phyloP scores from a whole-genome alignment of 2,888 invertebrate species.

The Drosophila koepferae region DNA sequence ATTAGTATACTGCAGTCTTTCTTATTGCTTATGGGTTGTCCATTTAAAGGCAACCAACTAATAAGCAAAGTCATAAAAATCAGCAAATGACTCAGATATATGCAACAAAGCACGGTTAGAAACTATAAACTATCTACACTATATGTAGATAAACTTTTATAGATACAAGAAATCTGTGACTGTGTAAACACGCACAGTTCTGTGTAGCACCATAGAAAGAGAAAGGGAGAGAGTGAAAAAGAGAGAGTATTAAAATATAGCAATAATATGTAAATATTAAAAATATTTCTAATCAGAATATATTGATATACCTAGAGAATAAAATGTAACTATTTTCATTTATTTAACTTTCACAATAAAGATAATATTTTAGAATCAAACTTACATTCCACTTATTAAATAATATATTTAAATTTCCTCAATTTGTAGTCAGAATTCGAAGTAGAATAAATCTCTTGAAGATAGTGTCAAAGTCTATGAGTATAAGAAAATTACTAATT shows the following conservation, averaged over 20 bases:
- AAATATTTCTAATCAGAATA: not conserved
- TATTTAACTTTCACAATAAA: too few species aligned
- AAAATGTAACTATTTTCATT: not conserved
- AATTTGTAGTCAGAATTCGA: too few species aligned
- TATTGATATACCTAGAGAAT: not conserved
- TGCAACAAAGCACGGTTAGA: not conserved
- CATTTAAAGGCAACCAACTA: conserved; percentile 24
- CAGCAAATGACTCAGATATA: conserved; percentile 35
- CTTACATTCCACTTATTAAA: too few species aligned
- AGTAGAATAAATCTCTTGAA: too few species aligned
- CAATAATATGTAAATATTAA: too few species aligned
- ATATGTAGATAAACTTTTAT: conserved; percentile 16
- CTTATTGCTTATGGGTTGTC: conserved; percentile 15
- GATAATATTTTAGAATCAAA: too few species aligned
- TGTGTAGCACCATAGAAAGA: not conserved
- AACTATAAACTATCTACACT: conserved; percentile 3
- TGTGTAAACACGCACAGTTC: conserved; percentile 24
- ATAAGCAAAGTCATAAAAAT: conserved; percentile 28
- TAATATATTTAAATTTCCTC: too few species aligned
- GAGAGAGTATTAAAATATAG: too few species aligned
- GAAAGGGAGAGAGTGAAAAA: too few species aligned
- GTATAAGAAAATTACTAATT: too few species aligned
- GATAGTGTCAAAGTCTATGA: not conserved
- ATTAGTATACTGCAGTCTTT: conserved; percentile 23
- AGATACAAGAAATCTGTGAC: conserved; percentile 36